Conservation (phyloP, 2,113 vertebrate genomes). For the Tychaedon coryphoeus region DNA sequence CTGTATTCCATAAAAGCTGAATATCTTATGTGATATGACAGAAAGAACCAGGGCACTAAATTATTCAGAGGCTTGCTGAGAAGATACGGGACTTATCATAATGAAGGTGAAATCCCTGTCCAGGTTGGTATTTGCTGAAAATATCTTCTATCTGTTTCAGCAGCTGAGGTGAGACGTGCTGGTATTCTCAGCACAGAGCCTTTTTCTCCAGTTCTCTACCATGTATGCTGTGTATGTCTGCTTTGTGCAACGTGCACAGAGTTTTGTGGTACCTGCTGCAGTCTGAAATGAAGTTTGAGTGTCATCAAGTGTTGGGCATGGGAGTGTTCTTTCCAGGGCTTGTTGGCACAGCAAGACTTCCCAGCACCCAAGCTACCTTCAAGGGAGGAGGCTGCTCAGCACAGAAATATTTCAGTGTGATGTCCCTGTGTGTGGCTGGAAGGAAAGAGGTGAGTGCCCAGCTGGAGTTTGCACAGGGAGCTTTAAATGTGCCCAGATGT, state of each 20-base stretch:
- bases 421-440: background rate
- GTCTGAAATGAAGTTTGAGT: background rate
- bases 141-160: background rate
- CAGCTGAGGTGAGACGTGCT: background rate
- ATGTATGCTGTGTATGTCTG: background rate
- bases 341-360: background rate
- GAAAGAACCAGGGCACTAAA: conserved; percentile 49
- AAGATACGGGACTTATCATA: background rate
- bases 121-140: background rate
- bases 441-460: background rate
- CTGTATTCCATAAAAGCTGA: conserved; percentile 5
- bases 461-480: background rate
- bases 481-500: background rate
- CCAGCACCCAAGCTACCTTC: background rate
- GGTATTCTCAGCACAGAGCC: background rate
- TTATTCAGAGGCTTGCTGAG: conserved; percentile 39
- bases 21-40: background rate
- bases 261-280: background rate
- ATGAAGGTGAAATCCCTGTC: conserved; percentile 29
- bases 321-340: background rate
- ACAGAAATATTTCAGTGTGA: background rate
- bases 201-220: background rate
- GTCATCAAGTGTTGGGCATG: background rate
- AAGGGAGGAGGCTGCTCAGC: background rate
- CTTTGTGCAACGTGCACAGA: fast-evolving